A percentile compares a stretch with the other conserved stretches of the same genome.
phyloP scores from a whole-genome alignment of 2,888 invertebrate genomes.

The Omphaloscelis lunosa region DNA sequence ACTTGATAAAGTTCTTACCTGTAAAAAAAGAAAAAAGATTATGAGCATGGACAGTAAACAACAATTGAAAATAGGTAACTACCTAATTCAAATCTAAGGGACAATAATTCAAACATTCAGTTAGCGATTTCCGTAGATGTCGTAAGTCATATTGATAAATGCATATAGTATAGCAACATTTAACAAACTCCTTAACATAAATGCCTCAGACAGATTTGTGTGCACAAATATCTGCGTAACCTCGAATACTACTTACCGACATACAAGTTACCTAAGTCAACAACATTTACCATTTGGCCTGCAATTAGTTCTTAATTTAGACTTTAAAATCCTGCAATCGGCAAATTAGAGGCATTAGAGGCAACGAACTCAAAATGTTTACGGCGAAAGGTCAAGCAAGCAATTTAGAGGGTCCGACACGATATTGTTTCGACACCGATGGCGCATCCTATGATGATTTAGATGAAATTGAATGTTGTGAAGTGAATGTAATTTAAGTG shows the following conservation, averaged over 20 bases:
- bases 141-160: conserved; percentile 30
- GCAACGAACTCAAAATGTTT: conserved; percentile 69
- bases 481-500: conserved; percentile 58
- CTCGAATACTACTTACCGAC: conserved; percentile 32
- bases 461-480: conserved; percentile 45
- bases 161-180: conserved; percentile 7
- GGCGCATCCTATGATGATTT: conserved; percentile 67
- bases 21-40: conserved; percentile 29
- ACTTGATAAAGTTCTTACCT: conserved; percentile 44
- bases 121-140: not conserved
- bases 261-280: conserved; percentile 51
- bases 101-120: not conserved
- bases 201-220: conserved; percentile 26
- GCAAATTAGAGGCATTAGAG: conserved; percentile 63
- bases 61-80: not conserved
- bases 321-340: conserved; percentile 70
- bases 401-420: conserved; percentile 78
- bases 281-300: conserved; percentile 48
- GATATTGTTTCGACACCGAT: conserved; percentile 73
- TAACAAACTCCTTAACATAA: conserved; percentile 40
- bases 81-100: not conserved
- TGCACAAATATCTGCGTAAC: conserved; percentile 36
- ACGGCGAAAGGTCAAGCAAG: conserved; percentile 81
- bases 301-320: conserved; percentile 67
- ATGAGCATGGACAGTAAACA: not conserved